Evolutionary conservation across 2,888 invertebrate species (phyloP).

Genomic region (Drosophila anomalata): DNA sequence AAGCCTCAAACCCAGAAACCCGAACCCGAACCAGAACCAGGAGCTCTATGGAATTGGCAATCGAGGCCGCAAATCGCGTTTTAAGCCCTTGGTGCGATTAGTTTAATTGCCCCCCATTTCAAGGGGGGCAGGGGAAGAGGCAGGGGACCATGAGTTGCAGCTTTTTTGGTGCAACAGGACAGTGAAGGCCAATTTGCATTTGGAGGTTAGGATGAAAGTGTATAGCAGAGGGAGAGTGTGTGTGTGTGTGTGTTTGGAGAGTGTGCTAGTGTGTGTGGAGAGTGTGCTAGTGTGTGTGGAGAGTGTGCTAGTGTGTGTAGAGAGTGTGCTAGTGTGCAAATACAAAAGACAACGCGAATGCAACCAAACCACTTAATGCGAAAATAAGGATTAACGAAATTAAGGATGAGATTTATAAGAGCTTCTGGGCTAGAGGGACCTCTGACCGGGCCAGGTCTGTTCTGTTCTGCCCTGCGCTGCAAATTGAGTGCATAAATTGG

Average conservation of each 20-base stretch:
- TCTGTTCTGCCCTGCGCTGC: slow-evolving; percentile 31
- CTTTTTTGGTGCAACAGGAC: slow-evolving; percentile 65
- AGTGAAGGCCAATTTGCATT: slow-evolving; percentile 73
- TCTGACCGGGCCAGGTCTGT: no score
- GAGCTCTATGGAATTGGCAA: slow-evolving; percentile 66
- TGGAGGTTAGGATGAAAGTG: no score
- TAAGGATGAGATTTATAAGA: slow-evolving; percentile 82
- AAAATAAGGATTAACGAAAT: slow-evolving; percentile 82
- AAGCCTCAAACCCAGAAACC: slow-evolving; percentile 28
- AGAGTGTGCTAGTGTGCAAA: no score
- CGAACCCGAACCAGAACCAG: slow-evolving; percentile 2
- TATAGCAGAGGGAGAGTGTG: no score
- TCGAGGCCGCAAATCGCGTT: slow-evolving; percentile 79
- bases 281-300: no score
- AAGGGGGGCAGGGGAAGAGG: background rate
- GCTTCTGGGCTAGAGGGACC: no score
- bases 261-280: no score
- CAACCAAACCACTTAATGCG: slow-evolving; percentile 66
- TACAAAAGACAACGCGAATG: background rate
- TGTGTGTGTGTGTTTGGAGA: no score
- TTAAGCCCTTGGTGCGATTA: slow-evolving; percentile 83
- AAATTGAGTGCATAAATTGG: slow-evolving; percentile 82
- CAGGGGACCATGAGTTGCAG: background rate
- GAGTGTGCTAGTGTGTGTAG: no score
- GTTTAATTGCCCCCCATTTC: slow-evolving; percentile 82